Evolutionary conservation across 2,888 invertebrate species (phyloP).

Genomic region (Drosophila rubida): DNA sequence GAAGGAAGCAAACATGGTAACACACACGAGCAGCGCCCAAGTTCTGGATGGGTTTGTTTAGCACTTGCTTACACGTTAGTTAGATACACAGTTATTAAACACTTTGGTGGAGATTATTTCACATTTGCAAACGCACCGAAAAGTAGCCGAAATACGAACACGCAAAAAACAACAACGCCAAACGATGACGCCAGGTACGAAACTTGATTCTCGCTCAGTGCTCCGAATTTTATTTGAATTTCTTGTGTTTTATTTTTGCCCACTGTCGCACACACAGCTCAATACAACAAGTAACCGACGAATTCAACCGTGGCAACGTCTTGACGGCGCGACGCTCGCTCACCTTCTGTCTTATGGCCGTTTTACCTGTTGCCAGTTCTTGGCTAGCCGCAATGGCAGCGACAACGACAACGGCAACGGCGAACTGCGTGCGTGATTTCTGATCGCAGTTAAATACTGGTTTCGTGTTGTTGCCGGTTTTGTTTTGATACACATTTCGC

Average conservation of each 20-base stretch:
- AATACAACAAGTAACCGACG: constrained; percentile 18
- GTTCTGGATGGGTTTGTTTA: constrained; percentile 13
- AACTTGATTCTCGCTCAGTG: constrained; percentile 75
- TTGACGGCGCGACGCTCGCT: constrained; percentile 77
- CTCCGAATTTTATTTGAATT: constrained; percentile 45
- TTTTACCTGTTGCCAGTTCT: constrained; percentile 72
- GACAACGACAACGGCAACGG: background rate
- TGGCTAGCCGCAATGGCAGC: constrained; percentile 28
- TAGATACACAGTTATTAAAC: constrained; percentile 38
- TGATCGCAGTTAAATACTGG: constrained; percentile 68
- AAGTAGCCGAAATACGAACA: constrained; percentile 28
- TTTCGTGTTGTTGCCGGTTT: constrained; percentile 72
- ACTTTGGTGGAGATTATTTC: constrained; percentile 43
- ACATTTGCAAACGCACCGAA: constrained; percentile 31
- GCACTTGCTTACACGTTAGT: constrained; percentile 20
- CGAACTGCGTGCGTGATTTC: constrained; percentile 50
- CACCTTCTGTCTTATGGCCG: constrained; percentile 71
- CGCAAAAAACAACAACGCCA: constrained; percentile 54
- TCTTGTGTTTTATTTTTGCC: constrained; percentile 25
- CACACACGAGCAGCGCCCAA: constrained; percentile 7
- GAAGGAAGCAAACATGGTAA: constrained; percentile 17
- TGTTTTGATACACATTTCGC: constrained; percentile 76
- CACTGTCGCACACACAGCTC: constrained; percentile 19
- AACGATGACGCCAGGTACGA: constrained; percentile 70
- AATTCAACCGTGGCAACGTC: constrained; percentile 71